Conservation (phyloP, 2,113 vertebrate genomes). For the Zosterops pallidus region DNA sequence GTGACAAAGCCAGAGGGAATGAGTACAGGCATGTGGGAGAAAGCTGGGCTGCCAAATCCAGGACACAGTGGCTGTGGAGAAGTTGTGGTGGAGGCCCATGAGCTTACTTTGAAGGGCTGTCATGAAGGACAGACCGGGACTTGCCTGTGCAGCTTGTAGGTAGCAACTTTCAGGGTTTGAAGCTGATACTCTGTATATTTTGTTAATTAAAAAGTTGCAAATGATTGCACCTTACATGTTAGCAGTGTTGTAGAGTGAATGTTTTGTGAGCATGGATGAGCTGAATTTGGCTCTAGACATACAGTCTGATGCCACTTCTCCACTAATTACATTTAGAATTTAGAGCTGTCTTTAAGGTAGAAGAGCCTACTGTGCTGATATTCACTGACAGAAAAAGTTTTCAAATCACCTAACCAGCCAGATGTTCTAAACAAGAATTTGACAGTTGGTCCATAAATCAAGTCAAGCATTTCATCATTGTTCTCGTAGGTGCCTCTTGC, state of each 20-base stretch:
- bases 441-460: slow-evolving; percentile 39
- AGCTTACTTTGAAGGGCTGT: not conserved
- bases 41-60: not conserved
- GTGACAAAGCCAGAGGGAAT: not conserved
- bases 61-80: not conserved
- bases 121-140: fast-evolving
- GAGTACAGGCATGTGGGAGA: not conserved
- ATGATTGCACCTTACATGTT: not conserved
- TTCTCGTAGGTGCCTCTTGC: slow-evolving; percentile 39
- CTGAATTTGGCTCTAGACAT: not conserved
- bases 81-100: not conserved
- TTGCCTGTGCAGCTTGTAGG: not conserved
- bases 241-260: not conserved
- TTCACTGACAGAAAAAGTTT: slow-evolving; percentile 33
- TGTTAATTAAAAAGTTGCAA: not conserved
- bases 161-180: not conserved
- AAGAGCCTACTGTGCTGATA: slow-evolving; percentile 10
- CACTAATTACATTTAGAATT: not conserved
- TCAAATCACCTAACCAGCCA: slow-evolving; percentile 22
- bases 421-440: slow-evolving; percentile 35
- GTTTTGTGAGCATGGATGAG: not conserved
- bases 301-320: not conserved
- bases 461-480: slow-evolving; percentile 34
- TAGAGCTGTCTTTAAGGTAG: not conserved
- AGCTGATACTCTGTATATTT: not conserved